Evolutionary conservation across 53 echinoderm and acorn worm species (phyloP).

Genomic region (Arbacia lixula): DNA sequence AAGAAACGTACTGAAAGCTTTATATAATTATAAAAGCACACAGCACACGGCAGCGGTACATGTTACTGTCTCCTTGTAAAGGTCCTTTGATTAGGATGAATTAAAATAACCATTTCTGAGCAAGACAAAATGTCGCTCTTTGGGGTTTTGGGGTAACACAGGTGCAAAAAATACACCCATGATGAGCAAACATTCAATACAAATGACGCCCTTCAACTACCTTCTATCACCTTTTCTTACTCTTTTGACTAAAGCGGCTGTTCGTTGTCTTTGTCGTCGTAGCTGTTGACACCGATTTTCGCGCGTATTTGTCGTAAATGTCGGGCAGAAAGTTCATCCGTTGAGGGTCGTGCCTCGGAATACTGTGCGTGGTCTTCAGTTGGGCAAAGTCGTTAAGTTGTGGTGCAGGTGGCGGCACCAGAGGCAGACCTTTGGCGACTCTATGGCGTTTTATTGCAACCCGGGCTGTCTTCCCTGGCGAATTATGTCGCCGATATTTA

Average conservation of each 20-base stretch:
- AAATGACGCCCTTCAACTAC: too few species aligned
- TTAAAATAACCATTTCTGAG: too few species aligned
- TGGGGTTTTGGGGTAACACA: too few species aligned
- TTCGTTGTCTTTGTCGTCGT: constrained; percentile 5
- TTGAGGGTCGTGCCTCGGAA: constrained; percentile 3
- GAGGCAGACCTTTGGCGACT: constrained; percentile 1
- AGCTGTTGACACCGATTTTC: constrained; percentile 28
- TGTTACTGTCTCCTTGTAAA: too few species aligned
- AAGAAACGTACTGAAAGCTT: too few species aligned
- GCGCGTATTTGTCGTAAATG: constrained; percentile 79
- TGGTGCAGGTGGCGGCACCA: background rate
- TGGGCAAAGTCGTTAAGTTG: background rate
- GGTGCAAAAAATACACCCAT: too few species aligned
- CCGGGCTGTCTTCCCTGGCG: background rate
- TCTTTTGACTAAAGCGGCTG: constrained; percentile 10
- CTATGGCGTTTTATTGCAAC: background rate
- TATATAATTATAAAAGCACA: too few species aligned
- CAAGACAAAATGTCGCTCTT: too few species aligned
- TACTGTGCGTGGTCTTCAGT: background rate
- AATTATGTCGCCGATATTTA: background rate
- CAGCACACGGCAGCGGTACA: too few species aligned
- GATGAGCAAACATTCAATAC: too few species aligned
- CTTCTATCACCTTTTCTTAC: constrained; percentile 12
- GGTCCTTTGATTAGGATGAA: too few species aligned
- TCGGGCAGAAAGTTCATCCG: constrained; percentile 62